phyloP scores from a whole-genome alignment of 1,140 invertebrate genomes.

The Stenopsyche tienmushanensis region DNA sequence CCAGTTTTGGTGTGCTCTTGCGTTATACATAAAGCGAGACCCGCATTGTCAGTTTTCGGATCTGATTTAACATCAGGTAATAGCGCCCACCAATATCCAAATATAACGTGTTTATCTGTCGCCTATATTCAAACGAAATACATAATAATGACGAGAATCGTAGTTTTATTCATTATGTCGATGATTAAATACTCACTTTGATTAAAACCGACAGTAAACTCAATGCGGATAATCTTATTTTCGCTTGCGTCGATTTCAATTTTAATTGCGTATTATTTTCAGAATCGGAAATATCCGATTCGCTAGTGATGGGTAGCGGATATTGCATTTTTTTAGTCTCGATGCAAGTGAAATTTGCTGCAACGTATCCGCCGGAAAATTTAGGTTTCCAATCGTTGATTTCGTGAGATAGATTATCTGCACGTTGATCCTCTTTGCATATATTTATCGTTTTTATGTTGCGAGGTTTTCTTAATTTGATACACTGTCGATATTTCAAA shows the following conservation, averaged over 20 bases:
- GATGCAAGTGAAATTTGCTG: conserved; percentile 46
- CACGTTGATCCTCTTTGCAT: conserved; percentile 50
- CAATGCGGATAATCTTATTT: conserved; percentile 52
- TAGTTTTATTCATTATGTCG: not conserved
- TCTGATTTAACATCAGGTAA: conserved; percentile 42
- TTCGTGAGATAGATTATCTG: conserved; percentile 45
- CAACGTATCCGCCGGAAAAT: conserved; percentile 42
- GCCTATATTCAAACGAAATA: conserved; percentile 43
- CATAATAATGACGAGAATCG: no score
- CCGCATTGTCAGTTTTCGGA: conserved; percentile 47
- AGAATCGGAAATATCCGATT: conserved; percentile 54
- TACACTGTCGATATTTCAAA: not conserved
- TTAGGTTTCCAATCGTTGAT: not conserved
- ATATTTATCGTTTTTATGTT: conserved; percentile 50
- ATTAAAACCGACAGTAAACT: conserved; percentile 52
- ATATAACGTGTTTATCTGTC: conserved; percentile 51
- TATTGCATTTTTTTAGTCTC: conserved; percentile 42
- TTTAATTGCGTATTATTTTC: conserved; percentile 50
- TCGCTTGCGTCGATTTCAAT: conserved; percentile 49
- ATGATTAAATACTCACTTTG: conserved; percentile 47
- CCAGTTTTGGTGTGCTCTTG: conserved; percentile 49
- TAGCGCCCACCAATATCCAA: conserved; percentile 55
- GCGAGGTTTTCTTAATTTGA: conserved; percentile 47
- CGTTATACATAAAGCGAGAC: conserved; percentile 48
- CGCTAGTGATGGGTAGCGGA: conserved; percentile 49